Percentiles rank a stretch among this genome's conserved stretches.
phyloP scores from a whole-genome alignment of 2,113 vertebrate genomes.

The Climacteris rufus region DNA sequence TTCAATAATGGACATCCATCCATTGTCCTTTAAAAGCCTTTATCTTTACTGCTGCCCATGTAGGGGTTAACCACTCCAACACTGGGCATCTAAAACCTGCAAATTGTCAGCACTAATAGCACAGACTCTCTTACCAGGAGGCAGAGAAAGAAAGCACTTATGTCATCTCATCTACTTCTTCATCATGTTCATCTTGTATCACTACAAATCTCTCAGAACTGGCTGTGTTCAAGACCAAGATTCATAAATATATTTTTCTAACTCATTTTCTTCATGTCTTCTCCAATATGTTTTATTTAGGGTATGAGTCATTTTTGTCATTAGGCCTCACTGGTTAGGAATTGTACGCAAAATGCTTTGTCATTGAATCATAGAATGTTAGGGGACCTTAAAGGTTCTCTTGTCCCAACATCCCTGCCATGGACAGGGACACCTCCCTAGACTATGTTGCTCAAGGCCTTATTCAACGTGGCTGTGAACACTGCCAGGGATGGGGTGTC shows the following conservation, averaged over 20 bases:
- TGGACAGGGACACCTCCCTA: background rate
- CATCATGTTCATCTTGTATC: background rate
- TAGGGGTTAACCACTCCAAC: background rate
- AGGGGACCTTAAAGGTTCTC: background rate
- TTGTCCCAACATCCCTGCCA: rapidly evolving
- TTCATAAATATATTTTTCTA: background rate
- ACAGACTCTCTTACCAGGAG: background rate
- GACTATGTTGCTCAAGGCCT: background rate
- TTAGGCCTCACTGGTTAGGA: background rate
- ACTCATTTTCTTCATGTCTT: background rate
- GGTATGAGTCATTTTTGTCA: background rate
- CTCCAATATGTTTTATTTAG: background rate
- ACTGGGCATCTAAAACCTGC: background rate
- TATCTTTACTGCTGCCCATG: background rate
- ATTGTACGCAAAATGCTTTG: background rate
- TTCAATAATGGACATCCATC: background rate
- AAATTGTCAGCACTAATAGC: background rate
- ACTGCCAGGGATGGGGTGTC: no score
- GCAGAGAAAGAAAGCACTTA: background rate
- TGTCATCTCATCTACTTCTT: background rate
- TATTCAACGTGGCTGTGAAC: background rate
- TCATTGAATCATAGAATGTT: background rate
- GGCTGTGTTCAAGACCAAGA: background rate
- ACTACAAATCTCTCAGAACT: background rate
- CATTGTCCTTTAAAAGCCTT: background rate